Evolutionary conservation across 2,113 vertebrate species (phyloP).

Genomic region (Maccullochella peelii): DNA sequence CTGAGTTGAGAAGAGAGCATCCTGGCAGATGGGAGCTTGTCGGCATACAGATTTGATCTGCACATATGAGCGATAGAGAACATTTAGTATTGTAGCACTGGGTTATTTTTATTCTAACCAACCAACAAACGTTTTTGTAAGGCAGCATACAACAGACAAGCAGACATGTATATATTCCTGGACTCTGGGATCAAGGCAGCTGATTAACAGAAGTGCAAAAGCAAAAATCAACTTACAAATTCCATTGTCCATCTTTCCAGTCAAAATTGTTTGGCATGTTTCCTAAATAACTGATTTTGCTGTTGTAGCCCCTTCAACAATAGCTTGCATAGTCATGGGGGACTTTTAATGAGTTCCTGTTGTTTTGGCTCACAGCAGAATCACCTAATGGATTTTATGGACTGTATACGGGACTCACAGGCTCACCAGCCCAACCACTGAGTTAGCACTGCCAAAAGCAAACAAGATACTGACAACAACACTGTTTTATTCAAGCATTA

Average conservation of each 20-base stretch:
- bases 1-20: neutral
- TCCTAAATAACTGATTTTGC: slow-evolving; percentile 20
- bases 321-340: slow-evolving; percentile 1
- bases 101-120: slow-evolving; percentile 13
- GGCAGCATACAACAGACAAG: neutral
- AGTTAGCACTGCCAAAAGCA: slow-evolving; percentile 57
- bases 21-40: neutral
- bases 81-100: neutral
- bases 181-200: neutral
- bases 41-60: slow-evolving; percentile 19
- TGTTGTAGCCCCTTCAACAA: neutral
- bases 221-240: neutral
- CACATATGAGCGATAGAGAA: slow-evolving; percentile 21
- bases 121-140: neutral
- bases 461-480: slow-evolving; percentile 76
- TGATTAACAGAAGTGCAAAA: neutral
- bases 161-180: neutral
- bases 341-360: slow-evolving; percentile 75
- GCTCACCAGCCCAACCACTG: slow-evolving; percentile 29
- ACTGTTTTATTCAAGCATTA: slow-evolving; percentile 53
- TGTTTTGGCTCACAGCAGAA: slow-evolving; percentile 62
- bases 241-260: neutral
- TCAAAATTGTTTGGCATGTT: neutral
- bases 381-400: slow-evolving; percentile 69
- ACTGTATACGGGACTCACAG: slow-evolving; percentile 41